Evolutionary conservation across 2,113 vertebrate species (phyloP), one percentile per base, ranked within the genome.

Genomic region (Onychostoma macrolepis): DNA sequence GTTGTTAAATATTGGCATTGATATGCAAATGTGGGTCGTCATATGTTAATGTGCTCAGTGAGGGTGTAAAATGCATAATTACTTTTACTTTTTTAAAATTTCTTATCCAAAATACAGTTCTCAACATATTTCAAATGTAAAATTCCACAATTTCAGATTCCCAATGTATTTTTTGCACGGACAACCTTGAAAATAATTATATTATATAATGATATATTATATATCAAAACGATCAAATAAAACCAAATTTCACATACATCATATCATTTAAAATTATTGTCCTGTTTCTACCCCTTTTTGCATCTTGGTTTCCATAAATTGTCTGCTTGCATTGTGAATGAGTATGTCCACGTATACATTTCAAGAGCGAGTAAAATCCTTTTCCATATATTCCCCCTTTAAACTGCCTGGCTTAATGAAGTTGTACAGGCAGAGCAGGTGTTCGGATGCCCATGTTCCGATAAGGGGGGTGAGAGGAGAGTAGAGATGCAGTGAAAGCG

Each of bases 351-450:
- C n/a, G 24, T 43, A 43, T 43, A 26, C 72, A 26, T 43, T 45
- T 75, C 24, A 33, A 33, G 10, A 61, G 33, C 53, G 6, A 33
- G 53, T 24, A 24, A 56, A 58, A 19, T 24, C 36, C 10, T 45
- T 75, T 80, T 43, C 58, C 13, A 43, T 4, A 43, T 10, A 63
- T 13, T 3, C 13, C 36, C 36, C 36, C 24, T 80, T 24, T 80
- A 26, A 43, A 63, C 79, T 45, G 38, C 8, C n/a, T 2, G 8
- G 56, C 13, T 19, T 81, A 81, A 81, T 81, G 38, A 81, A 65
- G 80, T 43, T 67, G 53, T 43, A n/a, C 53, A 76, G 33, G 28
- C 15, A 26, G 80, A 87, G 80, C 80, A 83, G 86, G 80, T 87
- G 80, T 43, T 58, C 6, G 3, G 30, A 36, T 3, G 41, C 43